Conservation (phyloP, 2,797 vertebrate genomes). For the Danionella dracula region DNA sequence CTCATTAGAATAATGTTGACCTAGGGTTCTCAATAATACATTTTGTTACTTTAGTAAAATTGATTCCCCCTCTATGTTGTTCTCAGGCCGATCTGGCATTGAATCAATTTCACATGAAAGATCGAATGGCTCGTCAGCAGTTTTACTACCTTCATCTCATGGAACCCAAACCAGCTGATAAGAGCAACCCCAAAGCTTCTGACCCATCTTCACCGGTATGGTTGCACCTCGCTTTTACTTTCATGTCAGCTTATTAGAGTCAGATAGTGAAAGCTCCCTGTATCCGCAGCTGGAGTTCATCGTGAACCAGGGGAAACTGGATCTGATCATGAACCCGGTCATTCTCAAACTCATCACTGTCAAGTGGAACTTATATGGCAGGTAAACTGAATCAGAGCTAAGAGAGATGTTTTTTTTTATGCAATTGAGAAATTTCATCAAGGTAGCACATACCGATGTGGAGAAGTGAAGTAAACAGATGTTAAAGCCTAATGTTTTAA, state of each 20-base stretch:
- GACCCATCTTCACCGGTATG: constrained; percentile 58
- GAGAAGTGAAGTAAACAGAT: no score
- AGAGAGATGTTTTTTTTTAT: neutral
- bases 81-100: constrained; percentile 60
- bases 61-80: neutral
- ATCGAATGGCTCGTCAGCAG: constrained; percentile 58
- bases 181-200: constrained; percentile 23
- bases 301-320: constrained; percentile 58
- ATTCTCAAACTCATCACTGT: constrained; percentile 64
- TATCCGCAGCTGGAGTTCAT: constrained; percentile 62
- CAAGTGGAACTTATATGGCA: constrained; percentile 69
- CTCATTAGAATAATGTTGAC: no score
- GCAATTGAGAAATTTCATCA: no score
- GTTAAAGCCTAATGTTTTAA: no score
- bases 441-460: no score
- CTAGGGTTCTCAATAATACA: no score
- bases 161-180: constrained; percentile 50
- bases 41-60: no score
- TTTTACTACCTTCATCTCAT: constrained; percentile 66
- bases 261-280: neutral
- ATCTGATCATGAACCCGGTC: constrained; percentile 67
- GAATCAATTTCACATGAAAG: constrained; percentile 58
- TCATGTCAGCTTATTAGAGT: no score
- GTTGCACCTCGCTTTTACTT: no score
- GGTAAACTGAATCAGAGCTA: constrained; percentile 42